A percentile compares a stretch with the other conserved stretches of the same genome.
phyloP scores from a whole-genome alignment of 2,113 vertebrate species.

The Chunga burmeisteri region DNA sequence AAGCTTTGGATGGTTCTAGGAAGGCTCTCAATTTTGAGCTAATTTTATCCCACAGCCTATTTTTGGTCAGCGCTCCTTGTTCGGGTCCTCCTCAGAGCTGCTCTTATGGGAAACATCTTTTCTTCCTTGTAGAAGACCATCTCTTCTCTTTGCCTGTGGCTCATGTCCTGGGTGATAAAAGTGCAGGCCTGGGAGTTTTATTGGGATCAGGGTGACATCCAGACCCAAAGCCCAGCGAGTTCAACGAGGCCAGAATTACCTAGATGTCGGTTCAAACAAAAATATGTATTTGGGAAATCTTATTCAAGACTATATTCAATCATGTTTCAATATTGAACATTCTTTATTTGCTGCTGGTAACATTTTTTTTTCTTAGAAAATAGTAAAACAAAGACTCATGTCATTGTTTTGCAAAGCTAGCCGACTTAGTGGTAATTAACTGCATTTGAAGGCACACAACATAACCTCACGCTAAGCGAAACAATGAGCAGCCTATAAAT shows the following conservation, averaged over 20 bases:
- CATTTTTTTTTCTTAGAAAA: background rate
- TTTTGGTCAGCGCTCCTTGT: background rate
- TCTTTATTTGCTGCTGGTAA: conserved; percentile 8
- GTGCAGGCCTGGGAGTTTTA: background rate
- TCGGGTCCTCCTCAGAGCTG: background rate
- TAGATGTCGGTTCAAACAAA: background rate
- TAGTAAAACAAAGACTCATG: background rate
- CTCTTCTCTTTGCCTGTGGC: background rate
- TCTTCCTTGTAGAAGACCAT: background rate
- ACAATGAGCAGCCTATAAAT: conserved; percentile 43
- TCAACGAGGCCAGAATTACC: background rate
- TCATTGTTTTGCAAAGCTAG: conserved; percentile 11
- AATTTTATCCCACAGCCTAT: background rate
- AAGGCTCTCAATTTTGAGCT: background rate
- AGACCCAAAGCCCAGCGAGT: background rate
- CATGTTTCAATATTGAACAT: background rate
- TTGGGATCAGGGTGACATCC: background rate
- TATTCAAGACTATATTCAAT: background rate
- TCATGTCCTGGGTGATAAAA: background rate
- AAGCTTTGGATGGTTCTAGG: conserved; percentile 19
- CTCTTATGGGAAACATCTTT: background rate
- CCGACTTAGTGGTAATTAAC: conserved; percentile 61
- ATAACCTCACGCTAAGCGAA: conserved; percentile 41
- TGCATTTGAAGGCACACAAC: conserved; percentile 16
- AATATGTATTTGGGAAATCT: background rate